Percentiles rank a stretch among this genome's conserved stretches.
These are phyloP conservation scores for Spodoptera littoralis DNA, from an alignment of 2,888 invertebrate genomes.

Conservation along the genomic window DNA sequence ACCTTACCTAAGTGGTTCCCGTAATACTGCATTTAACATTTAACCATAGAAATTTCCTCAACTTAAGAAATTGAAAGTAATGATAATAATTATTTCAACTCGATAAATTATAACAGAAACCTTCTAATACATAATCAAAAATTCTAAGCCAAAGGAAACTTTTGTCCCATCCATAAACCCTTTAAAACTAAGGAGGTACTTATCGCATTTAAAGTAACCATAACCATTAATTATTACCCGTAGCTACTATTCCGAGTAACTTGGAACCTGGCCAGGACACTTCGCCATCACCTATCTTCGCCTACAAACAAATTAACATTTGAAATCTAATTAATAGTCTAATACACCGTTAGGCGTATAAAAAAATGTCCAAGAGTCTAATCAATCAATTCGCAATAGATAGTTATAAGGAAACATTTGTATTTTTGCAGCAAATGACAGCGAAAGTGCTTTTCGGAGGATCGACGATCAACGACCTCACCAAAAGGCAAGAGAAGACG, in stretches of 20 bases:
- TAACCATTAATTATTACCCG: conserved; percentile 11
- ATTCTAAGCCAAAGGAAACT: too few relatives aligned
- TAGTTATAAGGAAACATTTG: conserved; percentile 22
- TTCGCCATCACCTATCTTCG: conserved; percentile 13
- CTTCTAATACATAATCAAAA: too few relatives aligned
- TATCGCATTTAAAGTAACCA: conserved; percentile 2
- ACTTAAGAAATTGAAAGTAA: too few relatives aligned
- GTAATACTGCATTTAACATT: too few relatives aligned
- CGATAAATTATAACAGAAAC: too few relatives aligned
- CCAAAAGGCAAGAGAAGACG: conserved; percentile 91
- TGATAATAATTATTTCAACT: too few relatives aligned
- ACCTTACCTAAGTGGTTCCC: too few relatives aligned
- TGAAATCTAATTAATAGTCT: too few relatives aligned
- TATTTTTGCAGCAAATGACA: conserved; percentile 89
- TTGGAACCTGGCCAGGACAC: conserved; percentile 34
- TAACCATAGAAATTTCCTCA: too few relatives aligned
- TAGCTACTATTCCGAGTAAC: conserved; percentile 3
- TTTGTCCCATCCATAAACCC: too few relatives aligned
- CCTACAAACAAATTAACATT: neutral
- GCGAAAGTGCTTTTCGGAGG: conserved; percentile 93
- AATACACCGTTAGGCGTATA: conserved; percentile 2
- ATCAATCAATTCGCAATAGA: conserved; percentile 32
- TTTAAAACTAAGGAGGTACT: too few relatives aligned
- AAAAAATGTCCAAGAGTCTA: conserved; percentile 1
- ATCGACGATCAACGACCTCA: conserved; percentile 91